Conservation (phyloP, 2,797 vertebrate genomes). For the Vultur gryphus region DNA sequence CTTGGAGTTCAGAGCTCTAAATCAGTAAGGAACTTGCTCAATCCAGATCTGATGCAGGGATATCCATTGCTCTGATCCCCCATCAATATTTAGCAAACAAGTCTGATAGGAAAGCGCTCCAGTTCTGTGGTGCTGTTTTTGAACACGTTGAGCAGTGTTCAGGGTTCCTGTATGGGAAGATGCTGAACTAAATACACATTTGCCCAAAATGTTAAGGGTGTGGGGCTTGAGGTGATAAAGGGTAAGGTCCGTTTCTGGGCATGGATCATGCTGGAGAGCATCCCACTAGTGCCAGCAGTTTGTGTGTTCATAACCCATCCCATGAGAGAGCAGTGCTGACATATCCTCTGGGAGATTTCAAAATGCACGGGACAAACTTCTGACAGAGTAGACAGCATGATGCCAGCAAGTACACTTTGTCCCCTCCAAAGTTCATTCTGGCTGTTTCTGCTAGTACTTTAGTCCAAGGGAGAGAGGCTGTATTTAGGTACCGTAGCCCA, state of each 20-base stretch:
- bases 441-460: background rate
- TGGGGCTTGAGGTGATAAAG: background rate
- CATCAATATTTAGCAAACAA: background rate
- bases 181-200: background rate
- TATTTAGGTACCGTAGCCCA: background rate
- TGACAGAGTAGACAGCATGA: background rate
- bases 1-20: constrained; percentile 90
- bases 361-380: background rate
- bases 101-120: background rate
- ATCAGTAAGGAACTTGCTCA: constrained; percentile 73
- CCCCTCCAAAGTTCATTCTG: background rate
- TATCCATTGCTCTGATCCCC: background rate
- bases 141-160: background rate
- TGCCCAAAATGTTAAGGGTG: background rate
- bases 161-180: background rate
- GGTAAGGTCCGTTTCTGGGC: background rate
- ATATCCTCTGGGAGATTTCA: background rate
- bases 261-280: background rate
- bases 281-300: background rate
- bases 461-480: background rate
- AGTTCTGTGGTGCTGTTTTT: background rate
- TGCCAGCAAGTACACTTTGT: background rate
- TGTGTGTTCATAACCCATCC: background rate
- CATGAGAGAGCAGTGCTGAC: background rate
- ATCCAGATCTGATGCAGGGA: background rate